A percentile compares a stretch with the other conserved stretches of the same genome.
Conservation (phyloP, 2,888 invertebrate genomes). For the Acanthosepion pharaonis region DNA sequence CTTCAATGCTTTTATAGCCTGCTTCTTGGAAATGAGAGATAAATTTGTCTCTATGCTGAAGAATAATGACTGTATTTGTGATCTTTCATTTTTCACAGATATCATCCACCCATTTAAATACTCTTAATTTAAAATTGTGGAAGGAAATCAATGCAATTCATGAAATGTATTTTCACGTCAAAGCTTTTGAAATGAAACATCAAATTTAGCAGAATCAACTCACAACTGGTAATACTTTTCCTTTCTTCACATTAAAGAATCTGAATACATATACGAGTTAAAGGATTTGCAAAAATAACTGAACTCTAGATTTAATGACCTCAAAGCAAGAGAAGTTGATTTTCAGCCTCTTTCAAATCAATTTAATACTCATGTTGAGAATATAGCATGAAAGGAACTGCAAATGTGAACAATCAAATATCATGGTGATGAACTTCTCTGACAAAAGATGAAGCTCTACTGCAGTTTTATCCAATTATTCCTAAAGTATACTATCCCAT, state of each 20-base stretch:
- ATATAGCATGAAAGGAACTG: background rate
- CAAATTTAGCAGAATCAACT: background rate
- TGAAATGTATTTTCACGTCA: background rate
- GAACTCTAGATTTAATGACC: background rate
- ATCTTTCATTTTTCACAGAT: background rate
- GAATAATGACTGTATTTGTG: background rate
- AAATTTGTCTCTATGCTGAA: background rate
- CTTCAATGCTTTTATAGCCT: background rate
- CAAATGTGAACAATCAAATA: background rate
- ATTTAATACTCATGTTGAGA: background rate
- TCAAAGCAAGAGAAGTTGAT: background rate
- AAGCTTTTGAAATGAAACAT: background rate
- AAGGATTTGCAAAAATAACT: background rate
- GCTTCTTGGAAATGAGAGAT: no score
- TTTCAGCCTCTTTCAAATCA: background rate
- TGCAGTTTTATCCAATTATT: background rate
- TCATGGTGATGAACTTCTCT: background rate
- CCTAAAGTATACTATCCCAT: background rate
- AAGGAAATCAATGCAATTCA: background rate
- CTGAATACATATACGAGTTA: background rate
- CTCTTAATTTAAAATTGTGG: background rate
- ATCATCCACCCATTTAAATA: background rate
- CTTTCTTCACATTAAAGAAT: background rate
- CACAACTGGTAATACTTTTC: background rate
- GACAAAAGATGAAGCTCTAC: background rate